A percentile compares a stretch with the other conserved stretches of the same genome.
phyloP scores from a whole-genome alignment of 2,888 invertebrate species.

The Augochlorella aurata region DNA sequence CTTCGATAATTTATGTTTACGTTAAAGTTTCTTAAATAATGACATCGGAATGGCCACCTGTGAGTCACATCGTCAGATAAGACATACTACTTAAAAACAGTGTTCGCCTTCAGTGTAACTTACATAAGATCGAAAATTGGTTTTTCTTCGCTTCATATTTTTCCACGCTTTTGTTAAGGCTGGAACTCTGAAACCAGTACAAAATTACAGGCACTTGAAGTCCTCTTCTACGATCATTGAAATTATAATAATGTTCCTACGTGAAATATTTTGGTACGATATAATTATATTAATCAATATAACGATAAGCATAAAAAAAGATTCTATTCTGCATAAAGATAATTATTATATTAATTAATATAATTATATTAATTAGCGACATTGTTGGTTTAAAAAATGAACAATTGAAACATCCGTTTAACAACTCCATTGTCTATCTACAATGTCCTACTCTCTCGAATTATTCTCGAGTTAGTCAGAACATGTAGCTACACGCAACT shows the following conservation, averaged over 20 bases:
- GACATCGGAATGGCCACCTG: background rate
- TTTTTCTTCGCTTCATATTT: background rate
- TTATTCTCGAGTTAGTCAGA: constrained; percentile 19
- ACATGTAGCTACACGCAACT: constrained; percentile 15
- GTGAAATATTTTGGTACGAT: no score
- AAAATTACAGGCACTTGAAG: no score
- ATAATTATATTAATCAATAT: no score
- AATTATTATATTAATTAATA: no score
- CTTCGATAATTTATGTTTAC: background rate
- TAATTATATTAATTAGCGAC: no score
- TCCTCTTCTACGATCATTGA: no score
- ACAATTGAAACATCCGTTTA: background rate
- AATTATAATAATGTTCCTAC: no score
- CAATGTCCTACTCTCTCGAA: background rate
- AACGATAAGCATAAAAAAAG: no score
- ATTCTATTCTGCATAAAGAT: no score
- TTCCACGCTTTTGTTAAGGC: background rate
- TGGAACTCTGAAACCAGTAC: background rate
- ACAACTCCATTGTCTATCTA: background rate
- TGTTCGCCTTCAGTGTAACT: background rate
- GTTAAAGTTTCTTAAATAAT: background rate
- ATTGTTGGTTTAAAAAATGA: background rate
- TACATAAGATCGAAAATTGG: background rate
- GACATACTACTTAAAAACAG: background rate
- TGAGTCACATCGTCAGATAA: background rate